A percentile compares a stretch with the other conserved stretches of the same genome.
These are phyloP conservation scores for Pempheris klunzingeri DNA, from an alignment of 2,797 vertebrate species.

Conservation along the genomic window DNA sequence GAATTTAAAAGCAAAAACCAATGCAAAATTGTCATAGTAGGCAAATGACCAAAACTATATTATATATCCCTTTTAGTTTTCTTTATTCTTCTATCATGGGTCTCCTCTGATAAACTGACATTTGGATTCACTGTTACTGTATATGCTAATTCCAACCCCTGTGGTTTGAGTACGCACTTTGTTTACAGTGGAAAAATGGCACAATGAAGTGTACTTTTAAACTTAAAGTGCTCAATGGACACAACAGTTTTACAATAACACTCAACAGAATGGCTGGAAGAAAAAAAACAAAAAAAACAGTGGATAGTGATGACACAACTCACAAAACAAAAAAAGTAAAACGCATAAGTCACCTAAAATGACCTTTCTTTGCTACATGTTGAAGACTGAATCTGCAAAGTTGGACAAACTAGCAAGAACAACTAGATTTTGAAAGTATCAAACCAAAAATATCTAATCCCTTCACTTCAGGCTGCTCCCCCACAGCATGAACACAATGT, in stretches of 20 bases:
- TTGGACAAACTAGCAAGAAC: too few relatives aligned
- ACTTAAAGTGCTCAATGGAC: not conserved
- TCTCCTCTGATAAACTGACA: not conserved
- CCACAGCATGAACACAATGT: too few relatives aligned
- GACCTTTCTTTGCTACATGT: not conserved
- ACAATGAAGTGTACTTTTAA: not conserved
- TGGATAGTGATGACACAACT: too few relatives aligned
- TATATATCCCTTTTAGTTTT: not conserved
- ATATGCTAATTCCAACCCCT: not conserved
- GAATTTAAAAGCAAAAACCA: not conserved
- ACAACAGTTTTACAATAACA: not conserved
- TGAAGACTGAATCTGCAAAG: too few relatives aligned
- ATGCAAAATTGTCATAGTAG: conserved; percentile 29
- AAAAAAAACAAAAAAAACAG: too few relatives aligned
- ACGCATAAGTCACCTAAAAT: not conserved
- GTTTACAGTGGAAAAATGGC: not conserved
- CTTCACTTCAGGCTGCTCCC: too few relatives aligned
- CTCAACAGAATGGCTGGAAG: not conserved
- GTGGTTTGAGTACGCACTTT: not conserved
- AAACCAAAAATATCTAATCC: too few relatives aligned
- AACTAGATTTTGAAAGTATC: too few relatives aligned
- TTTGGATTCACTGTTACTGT: not conserved
- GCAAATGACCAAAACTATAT: too few relatives aligned
- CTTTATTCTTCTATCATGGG: not conserved
- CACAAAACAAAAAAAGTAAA: not conserved